These are phyloP conservation scores for Tetanocera ferruginea DNA, from an alignment of 2,888 invertebrate species.

Conservation along the genomic window DNA sequence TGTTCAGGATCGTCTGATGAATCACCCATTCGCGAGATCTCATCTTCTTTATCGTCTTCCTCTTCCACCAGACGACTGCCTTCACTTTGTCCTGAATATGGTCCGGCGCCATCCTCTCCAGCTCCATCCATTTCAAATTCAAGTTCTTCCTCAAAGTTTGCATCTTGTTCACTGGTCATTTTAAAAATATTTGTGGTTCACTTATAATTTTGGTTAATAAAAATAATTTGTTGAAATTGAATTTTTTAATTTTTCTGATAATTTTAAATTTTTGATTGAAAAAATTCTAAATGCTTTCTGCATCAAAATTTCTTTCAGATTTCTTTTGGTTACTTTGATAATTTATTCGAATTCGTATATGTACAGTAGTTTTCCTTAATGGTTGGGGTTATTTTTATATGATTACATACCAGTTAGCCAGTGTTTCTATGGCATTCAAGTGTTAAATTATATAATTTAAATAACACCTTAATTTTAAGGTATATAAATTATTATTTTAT, in stretches of 20 bases:
- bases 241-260: conserved; percentile 41
- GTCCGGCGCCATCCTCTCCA: background rate
- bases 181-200: conserved; percentile 21
- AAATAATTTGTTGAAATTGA: conserved; percentile 35
- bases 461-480: too few relatives aligned
- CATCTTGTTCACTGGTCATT: conserved; percentile 2
- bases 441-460: too few relatives aligned
- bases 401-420: too few relatives aligned
- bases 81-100: conserved; percentile 31
- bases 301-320: conserved; percentile 4
- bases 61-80: conserved; percentile 32
- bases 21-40: conserved; percentile 57
- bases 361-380: background rate
- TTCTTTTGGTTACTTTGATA: conserved; percentile 9
- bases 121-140: conserved; percentile 32
- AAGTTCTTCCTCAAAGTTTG: conserved; percentile 20
- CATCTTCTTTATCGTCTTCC: conserved; percentile 46
- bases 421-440: too few relatives aligned
- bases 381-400: too few relatives aligned
- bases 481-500: too few relatives aligned
- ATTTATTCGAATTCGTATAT: background rate
- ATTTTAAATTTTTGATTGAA: conserved; percentile 27
- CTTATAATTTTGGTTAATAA: conserved; percentile 43
- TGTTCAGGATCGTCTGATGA: conserved; percentile 62
- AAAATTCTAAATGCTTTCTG: conserved; percentile 7